Conservation (phyloP, 2,888 invertebrate species). For the Tachystola acroxantha region DNA sequence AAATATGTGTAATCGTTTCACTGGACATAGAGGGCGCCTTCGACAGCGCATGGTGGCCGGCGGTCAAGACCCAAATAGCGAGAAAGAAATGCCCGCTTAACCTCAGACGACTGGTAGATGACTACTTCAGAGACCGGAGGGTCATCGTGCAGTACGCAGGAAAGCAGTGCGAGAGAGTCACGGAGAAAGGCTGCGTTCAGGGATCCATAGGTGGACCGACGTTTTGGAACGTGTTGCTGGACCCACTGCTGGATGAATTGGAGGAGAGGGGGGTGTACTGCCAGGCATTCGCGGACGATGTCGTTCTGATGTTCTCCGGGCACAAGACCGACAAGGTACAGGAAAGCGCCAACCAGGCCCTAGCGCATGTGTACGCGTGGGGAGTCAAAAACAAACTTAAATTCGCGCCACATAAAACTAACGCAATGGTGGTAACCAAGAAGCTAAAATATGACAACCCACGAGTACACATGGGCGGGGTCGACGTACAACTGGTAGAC, state of each 20-base stretch:
- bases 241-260: too few relatives aligned
- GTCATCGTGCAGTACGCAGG: neutral
- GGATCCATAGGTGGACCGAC: too few relatives aligned
- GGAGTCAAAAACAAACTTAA: constrained; percentile 12
- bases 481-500: neutral
- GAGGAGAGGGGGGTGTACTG: too few relatives aligned
- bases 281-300: too few relatives aligned
- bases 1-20: neutral
- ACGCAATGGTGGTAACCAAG: constrained; percentile 10
- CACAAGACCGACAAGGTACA: constrained; percentile 2
- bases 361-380: constrained; percentile 8
- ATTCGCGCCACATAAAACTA: too few relatives aligned
- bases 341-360: constrained; percentile 2
- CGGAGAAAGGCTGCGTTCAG: constrained; percentile 5
- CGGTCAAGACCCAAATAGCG: neutral
- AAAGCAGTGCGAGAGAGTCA: neutral
- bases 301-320: too few relatives aligned
- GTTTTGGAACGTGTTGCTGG: too few relatives aligned
- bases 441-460: constrained; percentile 5
- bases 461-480: constrained; percentile 4
- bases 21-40: too few relatives aligned
- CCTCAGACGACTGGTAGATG: neutral
- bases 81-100: neutral
- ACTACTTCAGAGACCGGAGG: neutral
- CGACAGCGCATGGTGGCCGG: too few relatives aligned